These are phyloP conservation scores for Drosophila multiciliata DNA, from an alignment of 2,888 invertebrate species.

Conservation along the genomic window DNA sequence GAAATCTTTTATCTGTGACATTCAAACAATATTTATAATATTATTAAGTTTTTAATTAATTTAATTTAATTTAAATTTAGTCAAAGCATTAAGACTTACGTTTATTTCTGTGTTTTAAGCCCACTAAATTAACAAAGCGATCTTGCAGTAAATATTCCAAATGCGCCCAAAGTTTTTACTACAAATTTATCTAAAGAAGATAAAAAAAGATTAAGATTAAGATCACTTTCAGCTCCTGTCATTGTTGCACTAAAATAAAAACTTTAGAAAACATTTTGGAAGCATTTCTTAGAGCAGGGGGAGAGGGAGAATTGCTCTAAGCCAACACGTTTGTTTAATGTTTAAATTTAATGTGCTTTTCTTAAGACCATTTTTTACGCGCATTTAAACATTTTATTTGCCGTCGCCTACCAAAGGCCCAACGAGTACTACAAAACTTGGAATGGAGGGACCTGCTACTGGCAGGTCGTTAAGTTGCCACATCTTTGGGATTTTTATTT, in stretches of 20 bases:
- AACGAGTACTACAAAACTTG: not conserved
- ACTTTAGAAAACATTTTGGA: slow-evolving; percentile 11
- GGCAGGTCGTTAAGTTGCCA: slow-evolving; percentile 61
- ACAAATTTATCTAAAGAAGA: not conserved
- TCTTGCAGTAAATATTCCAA: not conserved
- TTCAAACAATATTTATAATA: no score
- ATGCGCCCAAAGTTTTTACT: not conserved
- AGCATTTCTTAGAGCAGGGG: slow-evolving; percentile 10
- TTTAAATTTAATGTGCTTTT: slow-evolving; percentile 68
- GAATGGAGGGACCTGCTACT: slow-evolving; percentile 61
- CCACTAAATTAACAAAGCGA: not conserved
- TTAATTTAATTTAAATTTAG: not conserved
- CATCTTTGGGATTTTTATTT: slow-evolving; percentile 49
- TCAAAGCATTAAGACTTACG: not conserved
- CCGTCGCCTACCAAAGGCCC: slow-evolving; percentile 14
- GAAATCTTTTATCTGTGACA: not conserved
- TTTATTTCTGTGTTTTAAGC: not conserved
- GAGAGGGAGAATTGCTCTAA: slow-evolving; percentile 26
- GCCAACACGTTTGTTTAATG: slow-evolving; percentile 55
- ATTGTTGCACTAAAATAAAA: slow-evolving; percentile 9
- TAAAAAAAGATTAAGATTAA: not conserved
- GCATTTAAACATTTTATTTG: slow-evolving; percentile 64
- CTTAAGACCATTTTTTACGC: slow-evolving; percentile 67
- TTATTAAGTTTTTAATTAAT: not conserved
- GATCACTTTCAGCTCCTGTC: slow-evolving; percentile 37